These are phyloP conservation scores for Chymomyza procnemis DNA, from an alignment of 2,888 invertebrate genomes.

Conservation along the genomic window DNA sequence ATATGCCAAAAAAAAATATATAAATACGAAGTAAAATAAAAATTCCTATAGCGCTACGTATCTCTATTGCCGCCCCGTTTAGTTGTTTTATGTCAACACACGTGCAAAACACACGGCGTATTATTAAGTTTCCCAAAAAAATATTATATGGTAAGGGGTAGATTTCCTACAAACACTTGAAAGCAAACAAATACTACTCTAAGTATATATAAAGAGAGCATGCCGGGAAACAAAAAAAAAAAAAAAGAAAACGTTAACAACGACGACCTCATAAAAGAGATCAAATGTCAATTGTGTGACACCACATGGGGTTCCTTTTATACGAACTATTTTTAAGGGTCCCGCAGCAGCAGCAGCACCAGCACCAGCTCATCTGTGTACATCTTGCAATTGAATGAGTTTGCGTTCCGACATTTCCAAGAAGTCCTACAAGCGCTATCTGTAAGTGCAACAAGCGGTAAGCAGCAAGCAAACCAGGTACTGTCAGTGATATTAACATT, in stretches of 20 bases:
- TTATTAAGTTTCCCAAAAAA: not conserved
- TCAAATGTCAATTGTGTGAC: conserved; percentile 60
- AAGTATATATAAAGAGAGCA: conserved; percentile 28
- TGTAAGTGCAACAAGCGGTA: conserved; percentile 45
- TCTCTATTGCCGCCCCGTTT: not conserved
- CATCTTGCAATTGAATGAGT: not conserved
- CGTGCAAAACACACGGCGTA: conserved; percentile 40
- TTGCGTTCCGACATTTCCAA: conserved; percentile 47
- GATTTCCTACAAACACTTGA: conserved; percentile 9
- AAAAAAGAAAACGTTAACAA: too few relatives aligned
- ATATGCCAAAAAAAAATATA: conserved; percentile 19
- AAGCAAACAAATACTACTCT: conserved; percentile 12
- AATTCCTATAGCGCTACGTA: conserved; percentile 10
- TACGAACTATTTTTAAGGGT: conserved; percentile 12
- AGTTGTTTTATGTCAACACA: conserved; percentile 20
- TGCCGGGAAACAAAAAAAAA: too few relatives aligned
- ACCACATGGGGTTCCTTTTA: conserved; percentile 47
- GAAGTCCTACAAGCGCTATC: conserved; percentile 61
- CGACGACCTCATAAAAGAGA: conserved; percentile 65
- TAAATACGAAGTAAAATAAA: too few relatives aligned
- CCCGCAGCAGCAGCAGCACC: conserved; percentile 6
- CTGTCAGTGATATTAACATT: not conserved
- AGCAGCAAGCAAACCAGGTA: conserved; percentile 8
- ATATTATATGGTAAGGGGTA: conserved; percentile 1
- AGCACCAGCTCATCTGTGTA: conserved; percentile 6